A percentile compares a stretch with the other conserved stretches of the same genome.
Evolutionary conservation across 2,888 invertebrate genomes (phyloP).

Genomic region (Allygus modestus): DNA sequence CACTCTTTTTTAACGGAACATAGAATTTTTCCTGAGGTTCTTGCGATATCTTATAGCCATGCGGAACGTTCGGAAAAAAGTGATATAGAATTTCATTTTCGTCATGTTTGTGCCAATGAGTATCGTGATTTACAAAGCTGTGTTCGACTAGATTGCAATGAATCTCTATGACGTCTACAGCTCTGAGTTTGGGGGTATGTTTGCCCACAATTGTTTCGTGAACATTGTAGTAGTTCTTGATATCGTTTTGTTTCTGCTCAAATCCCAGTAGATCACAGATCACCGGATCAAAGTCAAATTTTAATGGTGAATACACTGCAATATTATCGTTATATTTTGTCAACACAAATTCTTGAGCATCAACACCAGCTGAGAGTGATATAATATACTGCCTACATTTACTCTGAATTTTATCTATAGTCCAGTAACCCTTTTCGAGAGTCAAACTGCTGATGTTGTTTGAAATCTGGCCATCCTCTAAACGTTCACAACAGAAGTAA

Average conservation of each 20-base stretch:
- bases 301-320: neutral
- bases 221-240: too few relatives aligned
- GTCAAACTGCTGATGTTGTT: neutral
- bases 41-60: constrained; percentile 29
- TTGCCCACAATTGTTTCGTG: neutral
- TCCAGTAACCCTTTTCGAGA: constrained; percentile 16
- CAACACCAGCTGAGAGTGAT: too few relatives aligned
- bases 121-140: constrained; percentile 29
- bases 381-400: neutral
- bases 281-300: neutral
- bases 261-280: too few relatives aligned
- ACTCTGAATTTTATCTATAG: constrained; percentile 21
- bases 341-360: too few relatives aligned
- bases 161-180: constrained; percentile 7
- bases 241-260: too few relatives aligned
- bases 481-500: neutral
- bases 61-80: neutral
- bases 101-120: constrained; percentile 17
- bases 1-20: constrained; percentile 1
- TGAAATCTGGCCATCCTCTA: neutral
- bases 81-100: constrained; percentile 12
- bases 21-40: constrained; percentile 6
- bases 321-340: constrained; percentile 16
- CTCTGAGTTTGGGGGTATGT: neutral
- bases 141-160: constrained; percentile 17